Evolutionary conservation across 2,888 invertebrate genomes (phyloP).

Genomic region (Hylaea fasciaria): DNA sequence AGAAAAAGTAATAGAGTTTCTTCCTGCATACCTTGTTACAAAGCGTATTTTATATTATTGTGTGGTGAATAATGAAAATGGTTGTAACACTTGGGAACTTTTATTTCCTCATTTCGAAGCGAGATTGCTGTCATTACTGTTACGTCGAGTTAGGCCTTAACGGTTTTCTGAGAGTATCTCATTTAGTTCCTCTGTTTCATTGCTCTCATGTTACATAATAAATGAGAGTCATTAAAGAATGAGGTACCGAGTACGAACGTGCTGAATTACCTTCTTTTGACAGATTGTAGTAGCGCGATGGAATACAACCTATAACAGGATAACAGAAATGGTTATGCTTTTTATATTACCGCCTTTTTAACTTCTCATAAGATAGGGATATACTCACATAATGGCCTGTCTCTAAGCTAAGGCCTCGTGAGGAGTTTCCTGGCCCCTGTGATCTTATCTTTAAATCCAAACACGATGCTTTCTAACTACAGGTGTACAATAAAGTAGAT

Average conservation of each 20-base stretch:
- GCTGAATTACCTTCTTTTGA: conserved; percentile 1
- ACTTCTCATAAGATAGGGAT: too few relatives aligned
- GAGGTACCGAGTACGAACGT: background rate
- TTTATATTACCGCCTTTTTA: too few relatives aligned
- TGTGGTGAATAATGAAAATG: conserved; percentile 11
- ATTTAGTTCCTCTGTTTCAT: conserved; percentile 5
- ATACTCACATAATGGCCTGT: too few relatives aligned
- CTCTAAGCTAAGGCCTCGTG: too few relatives aligned
- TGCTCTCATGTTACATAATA: background rate
- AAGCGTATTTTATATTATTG: background rate
- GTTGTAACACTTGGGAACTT: conserved; percentile 9
- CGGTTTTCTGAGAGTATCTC: conserved; percentile 1
- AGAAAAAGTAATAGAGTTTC: conserved; percentile 27
- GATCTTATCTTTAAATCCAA: too few relatives aligned
- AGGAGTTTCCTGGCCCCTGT: too few relatives aligned
- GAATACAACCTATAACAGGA: too few relatives aligned
- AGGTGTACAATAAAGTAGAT: too few relatives aligned
- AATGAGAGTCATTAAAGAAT: too few relatives aligned
- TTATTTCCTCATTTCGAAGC: conserved; percentile 13
- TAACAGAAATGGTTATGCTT: too few relatives aligned
- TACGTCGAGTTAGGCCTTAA: conserved; percentile 3
- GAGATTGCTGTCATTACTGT: conserved; percentile 19
- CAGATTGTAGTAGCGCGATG: background rate
- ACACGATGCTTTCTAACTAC: too few relatives aligned
- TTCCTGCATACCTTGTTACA: background rate